A percentile compares a stretch with the other conserved stretches of the same genome.
phyloP scores from a whole-genome alignment of 2,113 vertebrate species.

The Nothobranchius kuhntae region DNA sequence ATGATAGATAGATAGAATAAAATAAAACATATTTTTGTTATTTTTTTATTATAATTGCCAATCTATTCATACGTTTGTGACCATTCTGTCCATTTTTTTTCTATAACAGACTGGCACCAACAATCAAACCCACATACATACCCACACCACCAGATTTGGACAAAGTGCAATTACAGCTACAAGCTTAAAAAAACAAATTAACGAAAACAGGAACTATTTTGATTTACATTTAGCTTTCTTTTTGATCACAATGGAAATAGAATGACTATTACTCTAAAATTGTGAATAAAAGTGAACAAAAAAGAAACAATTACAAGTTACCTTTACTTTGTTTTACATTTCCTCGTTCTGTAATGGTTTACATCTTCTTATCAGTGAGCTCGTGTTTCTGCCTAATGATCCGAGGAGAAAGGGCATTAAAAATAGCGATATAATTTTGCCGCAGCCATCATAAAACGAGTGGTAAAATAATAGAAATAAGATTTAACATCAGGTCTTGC shows the following conservation, averaged over 20 bases:
- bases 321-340: conserved; percentile 60
- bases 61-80: too few relatives aligned
- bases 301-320: conserved; percentile 49
- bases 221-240: conserved; percentile 2
- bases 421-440: conserved; percentile 66
- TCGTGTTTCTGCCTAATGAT: conserved; percentile 74
- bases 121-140: too few relatives aligned
- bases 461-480: conserved; percentile 73
- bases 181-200: too few relatives aligned
- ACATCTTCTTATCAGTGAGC: conserved; percentile 52
- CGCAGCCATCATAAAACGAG: conserved; percentile 71
- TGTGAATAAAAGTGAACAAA: conserved; percentile 49
- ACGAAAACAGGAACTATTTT: neutral
- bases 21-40: too few relatives aligned
- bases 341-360: conserved; percentile 53
- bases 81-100: too few relatives aligned
- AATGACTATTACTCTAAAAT: conserved; percentile 11
- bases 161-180: too few relatives aligned
- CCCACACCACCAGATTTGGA: too few relatives aligned
- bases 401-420: conserved; percentile 67
- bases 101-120: too few relatives aligned
- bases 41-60: too few relatives aligned
- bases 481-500: conserved; percentile 71
- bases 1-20: too few relatives aligned
- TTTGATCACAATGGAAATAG: neutral